These are phyloP conservation scores for Pristionchus exspectatus DNA, from an alignment of 2,888 invertebrate species.

Conservation along the genomic window DNA sequence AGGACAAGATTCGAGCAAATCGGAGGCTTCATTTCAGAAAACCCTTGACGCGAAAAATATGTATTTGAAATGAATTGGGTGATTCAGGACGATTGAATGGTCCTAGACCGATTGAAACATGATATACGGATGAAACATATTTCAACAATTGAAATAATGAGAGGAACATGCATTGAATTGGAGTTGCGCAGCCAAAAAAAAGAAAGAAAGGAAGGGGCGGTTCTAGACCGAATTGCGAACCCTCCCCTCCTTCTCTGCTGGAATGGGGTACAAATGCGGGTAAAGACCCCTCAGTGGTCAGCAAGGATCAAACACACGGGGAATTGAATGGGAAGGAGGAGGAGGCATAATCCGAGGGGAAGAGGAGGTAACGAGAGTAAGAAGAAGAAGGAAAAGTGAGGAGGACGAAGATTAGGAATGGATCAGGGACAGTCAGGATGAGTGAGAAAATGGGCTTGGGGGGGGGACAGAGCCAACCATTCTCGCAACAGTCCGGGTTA, in stretches of 20 bases:
- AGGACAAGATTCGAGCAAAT: no score
- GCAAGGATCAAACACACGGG: constrained; percentile 16
- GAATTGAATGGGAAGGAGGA: constrained; percentile 31
- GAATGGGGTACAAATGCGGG: constrained; percentile 26
- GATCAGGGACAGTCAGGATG: constrained; percentile 32
- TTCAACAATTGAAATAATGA: no score
- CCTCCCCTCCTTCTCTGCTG: background rate
- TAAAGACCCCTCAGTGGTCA: constrained; percentile 35
- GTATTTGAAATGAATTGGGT: no score
- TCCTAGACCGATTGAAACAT: no score
- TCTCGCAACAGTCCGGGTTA: no score
- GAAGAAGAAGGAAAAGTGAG: constrained; percentile 6
- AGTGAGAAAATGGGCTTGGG: background rate
- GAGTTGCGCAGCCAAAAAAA: background rate
- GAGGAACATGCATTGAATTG: no score
- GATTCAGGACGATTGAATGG: no score
- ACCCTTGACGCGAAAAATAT: no score
- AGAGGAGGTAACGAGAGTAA: constrained; percentile 41
- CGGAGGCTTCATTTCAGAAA: no score
- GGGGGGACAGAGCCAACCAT: background rate
- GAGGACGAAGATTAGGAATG: constrained; percentile 44
- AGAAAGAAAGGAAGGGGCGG: background rate
- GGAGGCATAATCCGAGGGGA: background rate
- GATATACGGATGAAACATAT: no score
- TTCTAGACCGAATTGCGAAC: constrained; percentile 28